Evolutionary conservation across 2,797 vertebrate genomes (phyloP).

Genomic region (Gallinago stenura): DNA sequence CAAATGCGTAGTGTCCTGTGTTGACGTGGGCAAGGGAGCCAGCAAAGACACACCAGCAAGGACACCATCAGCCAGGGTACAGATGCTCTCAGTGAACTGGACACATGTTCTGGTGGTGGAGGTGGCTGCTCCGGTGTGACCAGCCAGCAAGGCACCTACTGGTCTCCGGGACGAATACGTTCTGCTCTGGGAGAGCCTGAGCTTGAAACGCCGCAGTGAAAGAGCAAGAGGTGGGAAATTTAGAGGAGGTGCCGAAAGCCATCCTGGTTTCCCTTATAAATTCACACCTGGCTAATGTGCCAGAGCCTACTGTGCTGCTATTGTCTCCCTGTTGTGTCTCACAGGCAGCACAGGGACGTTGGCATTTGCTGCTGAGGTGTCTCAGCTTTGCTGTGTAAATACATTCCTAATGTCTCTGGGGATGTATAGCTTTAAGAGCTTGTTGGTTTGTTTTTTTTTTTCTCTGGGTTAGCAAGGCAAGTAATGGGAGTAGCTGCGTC

Average conservation of each 20-base stretch:
- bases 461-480: slow-evolving; percentile 18
- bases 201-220: accelerated
- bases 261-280: background rate
- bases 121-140: background rate
- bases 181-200: accelerated
- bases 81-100: background rate
- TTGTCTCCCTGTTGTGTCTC: background rate
- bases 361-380: background rate
- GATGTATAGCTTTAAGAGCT: background rate
- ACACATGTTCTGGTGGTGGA: background rate
- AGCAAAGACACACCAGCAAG: background rate
- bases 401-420: background rate
- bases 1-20: accelerated
- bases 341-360: background rate
- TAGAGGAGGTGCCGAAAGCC: background rate
- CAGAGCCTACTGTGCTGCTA: background rate
- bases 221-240: background rate
- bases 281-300: background rate
- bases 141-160: background rate
- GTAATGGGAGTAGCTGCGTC: background rate
- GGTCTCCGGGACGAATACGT: background rate
- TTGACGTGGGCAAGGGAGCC: background rate
- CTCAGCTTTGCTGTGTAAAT: background rate
- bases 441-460: background rate
- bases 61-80: too few species aligned